Evolutionary conservation across 2,888 invertebrate genomes (phyloP).

Genomic region (Leptopilina syphax): DNA sequence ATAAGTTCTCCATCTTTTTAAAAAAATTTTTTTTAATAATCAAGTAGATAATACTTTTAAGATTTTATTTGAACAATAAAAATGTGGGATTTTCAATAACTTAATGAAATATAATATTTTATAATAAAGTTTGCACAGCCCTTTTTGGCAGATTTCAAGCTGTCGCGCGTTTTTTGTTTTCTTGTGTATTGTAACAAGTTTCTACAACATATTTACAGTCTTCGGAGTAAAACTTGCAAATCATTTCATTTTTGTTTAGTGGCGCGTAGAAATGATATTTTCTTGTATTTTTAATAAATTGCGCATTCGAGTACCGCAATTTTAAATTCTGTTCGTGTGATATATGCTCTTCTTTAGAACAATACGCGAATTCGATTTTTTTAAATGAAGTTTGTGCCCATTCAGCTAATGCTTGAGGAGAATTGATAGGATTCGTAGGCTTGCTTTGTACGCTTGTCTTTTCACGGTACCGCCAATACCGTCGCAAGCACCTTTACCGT

Average conservation of each 20-base stretch:
- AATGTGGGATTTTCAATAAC: no score
- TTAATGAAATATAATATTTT: no score
- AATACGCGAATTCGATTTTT: slow-evolving; percentile 8
- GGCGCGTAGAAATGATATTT: slow-evolving; percentile 5
- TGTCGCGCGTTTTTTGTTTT: no score
- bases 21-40: no score
- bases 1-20: no score
- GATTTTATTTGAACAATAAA: no score
- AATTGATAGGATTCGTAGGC: neutral
- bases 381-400: slow-evolving; percentile 16
- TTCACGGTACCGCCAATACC: slow-evolving; percentile 2
- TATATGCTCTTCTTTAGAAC: slow-evolving; percentile 1
- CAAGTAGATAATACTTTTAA: no score
- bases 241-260: slow-evolving; percentile 1
- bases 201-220: neutral
- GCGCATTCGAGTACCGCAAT: slow-evolving; percentile 9
- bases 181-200: neutral
- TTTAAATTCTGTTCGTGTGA: slow-evolving; percentile 9
- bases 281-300: slow-evolving; percentile 7
- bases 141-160: no score
- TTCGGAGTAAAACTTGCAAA: slow-evolving; percentile 16
- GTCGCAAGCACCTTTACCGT: slow-evolving; percentile 16
- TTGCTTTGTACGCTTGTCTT: neutral
- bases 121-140: no score
- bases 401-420: slow-evolving; percentile 16